Percentiles rank a stretch among this genome's conserved stretches.
Conservation (phyloP, 2,113 vertebrate species). For the Nerophis ophidion region DNA sequence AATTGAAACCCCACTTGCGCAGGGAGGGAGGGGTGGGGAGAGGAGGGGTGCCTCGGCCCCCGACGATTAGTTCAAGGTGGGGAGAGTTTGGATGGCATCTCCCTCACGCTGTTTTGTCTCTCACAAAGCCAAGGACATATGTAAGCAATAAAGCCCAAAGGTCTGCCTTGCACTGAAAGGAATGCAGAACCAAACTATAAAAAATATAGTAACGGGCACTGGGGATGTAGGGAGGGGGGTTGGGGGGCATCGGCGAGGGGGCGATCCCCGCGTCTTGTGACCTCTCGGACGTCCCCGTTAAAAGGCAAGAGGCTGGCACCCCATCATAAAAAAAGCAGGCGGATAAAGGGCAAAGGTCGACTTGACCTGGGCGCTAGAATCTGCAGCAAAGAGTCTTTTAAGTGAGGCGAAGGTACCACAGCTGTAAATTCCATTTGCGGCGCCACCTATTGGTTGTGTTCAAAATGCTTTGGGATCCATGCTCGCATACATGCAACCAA, state of each 20-base stretch:
- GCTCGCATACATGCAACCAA: no score
- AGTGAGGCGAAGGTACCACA: slow-evolving; percentile 54
- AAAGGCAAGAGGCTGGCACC: slow-evolving; percentile 75
- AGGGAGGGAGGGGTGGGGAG: slow-evolving; percentile 56
- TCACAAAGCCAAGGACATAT: slow-evolving; percentile 94
- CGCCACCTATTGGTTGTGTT: no score
- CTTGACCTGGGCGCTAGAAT: slow-evolving; percentile 85
- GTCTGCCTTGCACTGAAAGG: slow-evolving; percentile 89
- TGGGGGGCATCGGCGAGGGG: slow-evolving; percentile 52
- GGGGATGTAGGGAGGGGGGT: slow-evolving; percentile 61
- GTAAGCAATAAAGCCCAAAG: slow-evolving; percentile 97
- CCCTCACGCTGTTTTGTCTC: slow-evolving; percentile 92
- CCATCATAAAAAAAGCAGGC: slow-evolving; percentile 87
- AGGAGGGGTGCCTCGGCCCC: slow-evolving; percentile 74
- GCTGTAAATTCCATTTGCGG: slow-evolving; percentile 37
- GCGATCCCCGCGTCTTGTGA: slow-evolving; percentile 71
- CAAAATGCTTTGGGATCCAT: no score
- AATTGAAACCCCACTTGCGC: slow-evolving; percentile 99
- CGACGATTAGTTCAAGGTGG: slow-evolving; percentile 99
- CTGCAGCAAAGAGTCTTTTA: slow-evolving; percentile 85
- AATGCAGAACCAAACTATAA: slow-evolving; percentile 99
- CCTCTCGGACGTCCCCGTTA: slow-evolving; percentile 72
- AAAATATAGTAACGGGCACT: slow-evolving; percentile 96
- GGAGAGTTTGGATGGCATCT: slow-evolving; percentile 86
- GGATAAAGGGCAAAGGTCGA: slow-evolving; percentile 87